Conservation (phyloP, 2,113 vertebrate genomes). For the Eira barbara region DNA sequence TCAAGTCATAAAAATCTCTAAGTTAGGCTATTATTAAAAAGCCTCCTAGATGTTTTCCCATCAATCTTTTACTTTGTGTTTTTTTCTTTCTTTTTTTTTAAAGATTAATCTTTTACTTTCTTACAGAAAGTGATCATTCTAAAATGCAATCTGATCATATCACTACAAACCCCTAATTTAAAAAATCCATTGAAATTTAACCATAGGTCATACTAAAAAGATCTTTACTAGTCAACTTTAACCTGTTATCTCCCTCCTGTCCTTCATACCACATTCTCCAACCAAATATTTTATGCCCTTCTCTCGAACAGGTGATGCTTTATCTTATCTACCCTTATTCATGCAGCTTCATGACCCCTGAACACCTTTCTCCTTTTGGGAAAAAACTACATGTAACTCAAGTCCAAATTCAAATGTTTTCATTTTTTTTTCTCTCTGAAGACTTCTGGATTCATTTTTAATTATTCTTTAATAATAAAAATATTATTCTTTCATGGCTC, state of each 20-base stretch:
- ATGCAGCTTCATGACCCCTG: not conserved
- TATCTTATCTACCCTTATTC: not conserved
- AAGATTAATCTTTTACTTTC: not conserved
- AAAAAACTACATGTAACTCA: not conserved
- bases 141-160: conserved; percentile 5
- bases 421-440: not conserved
- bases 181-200: conserved; percentile 6
- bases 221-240: not conserved
- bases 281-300: not conserved
- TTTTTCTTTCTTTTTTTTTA: too few species aligned
- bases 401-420: not conserved
- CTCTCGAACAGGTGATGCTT: not conserved
- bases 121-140: not conserved
- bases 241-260: not conserved
- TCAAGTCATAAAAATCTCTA: not conserved
- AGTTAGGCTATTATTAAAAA: not conserved
- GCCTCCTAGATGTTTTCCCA: not conserved
- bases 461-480: not conserved
- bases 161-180: not conserved
- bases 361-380: not conserved
- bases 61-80: not conserved
- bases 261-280: not conserved
- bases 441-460: not conserved
- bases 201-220: not conserved
- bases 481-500: not conserved